These are phyloP conservation scores for Neogale vison DNA, from an alignment of 2,113 vertebrate species.

Conservation along the genomic window DNA sequence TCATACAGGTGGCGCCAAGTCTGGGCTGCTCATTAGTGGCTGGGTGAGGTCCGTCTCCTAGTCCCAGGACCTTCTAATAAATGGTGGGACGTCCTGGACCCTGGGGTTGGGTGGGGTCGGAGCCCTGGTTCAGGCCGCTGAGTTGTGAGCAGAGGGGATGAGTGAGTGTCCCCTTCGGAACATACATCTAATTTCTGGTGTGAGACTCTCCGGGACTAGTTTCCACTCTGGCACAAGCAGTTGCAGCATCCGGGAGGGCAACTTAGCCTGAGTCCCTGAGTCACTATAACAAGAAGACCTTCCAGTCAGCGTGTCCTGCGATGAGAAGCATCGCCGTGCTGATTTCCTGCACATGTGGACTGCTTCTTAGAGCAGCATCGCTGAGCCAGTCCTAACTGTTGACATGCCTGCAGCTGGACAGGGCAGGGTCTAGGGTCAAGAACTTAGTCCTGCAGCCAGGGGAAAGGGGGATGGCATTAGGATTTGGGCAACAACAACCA, in stretches of 20 bases:
- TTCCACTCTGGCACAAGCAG: neutral
- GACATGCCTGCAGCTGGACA: fast-evolving
- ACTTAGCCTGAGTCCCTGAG: neutral
- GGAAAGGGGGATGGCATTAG: neutral
- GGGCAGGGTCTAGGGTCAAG: neutral
- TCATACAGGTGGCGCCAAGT: neutral
- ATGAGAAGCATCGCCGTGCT: fast-evolving
- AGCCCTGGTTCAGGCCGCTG: neutral
- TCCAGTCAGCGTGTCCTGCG: fast-evolving
- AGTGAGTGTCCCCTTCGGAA: too few relatives aligned
- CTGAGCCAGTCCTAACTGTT: neutral
- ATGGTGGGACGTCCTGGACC: too few relatives aligned
- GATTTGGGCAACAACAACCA: fast-evolving
- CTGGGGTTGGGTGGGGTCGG: neutral
- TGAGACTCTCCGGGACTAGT: neutral
- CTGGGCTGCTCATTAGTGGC: too few relatives aligned
- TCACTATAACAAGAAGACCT: neutral
- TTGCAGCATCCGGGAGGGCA: neutral
- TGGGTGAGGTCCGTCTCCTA: neutral
- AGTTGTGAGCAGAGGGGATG: neutral
- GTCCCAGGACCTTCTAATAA: neutral
- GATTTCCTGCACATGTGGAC: neutral
- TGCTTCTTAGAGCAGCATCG: neutral
- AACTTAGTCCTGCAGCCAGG: neutral
- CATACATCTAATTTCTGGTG: neutral